phyloP scores from a whole-genome alignment of 2,797 vertebrate species.

The Sebastes melanostomus region DNA sequence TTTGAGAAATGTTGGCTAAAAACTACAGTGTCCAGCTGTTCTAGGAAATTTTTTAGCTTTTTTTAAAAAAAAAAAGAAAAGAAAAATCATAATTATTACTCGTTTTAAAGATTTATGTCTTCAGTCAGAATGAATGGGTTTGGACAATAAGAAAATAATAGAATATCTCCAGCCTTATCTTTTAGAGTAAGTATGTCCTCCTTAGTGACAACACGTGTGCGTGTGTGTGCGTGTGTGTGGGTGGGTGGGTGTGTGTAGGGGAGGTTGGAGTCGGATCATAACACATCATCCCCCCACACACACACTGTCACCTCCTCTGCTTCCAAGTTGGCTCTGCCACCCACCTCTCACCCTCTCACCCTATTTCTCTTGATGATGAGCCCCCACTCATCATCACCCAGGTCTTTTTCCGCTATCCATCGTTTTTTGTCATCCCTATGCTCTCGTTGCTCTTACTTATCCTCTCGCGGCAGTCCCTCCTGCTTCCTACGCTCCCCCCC shows the following conservation, averaged over 20 bases:
- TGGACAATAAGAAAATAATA: not conserved
- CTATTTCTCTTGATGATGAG: slow-evolving; percentile 9
- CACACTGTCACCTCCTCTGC: slow-evolving; percentile 59
- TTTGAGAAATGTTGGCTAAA: not conserved
- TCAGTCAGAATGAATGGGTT: not conserved
- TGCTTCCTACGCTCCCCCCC: not conserved
- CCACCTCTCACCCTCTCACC: slow-evolving; percentile 55
- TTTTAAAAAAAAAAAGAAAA: rapidly evolving
- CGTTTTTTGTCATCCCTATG: slow-evolving; percentile 3
- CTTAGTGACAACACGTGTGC: slow-evolving; percentile 4
- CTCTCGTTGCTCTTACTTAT: not conserved
- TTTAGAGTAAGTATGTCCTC: not conserved
- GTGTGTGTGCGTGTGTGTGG: too few species aligned
- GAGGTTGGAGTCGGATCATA: slow-evolving; percentile 50
- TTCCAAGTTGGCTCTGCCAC: slow-evolving; percentile 62
- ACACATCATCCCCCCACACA: slow-evolving; percentile 59
- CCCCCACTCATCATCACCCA: slow-evolving; percentile 14
- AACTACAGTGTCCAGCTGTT: not conserved
- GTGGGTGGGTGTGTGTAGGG: not conserved
- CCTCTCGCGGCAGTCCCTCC: not conserved
- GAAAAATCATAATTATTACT: not conserved
- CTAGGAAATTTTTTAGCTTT: not conserved
- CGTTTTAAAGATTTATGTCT: not conserved
- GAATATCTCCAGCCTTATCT: not conserved
- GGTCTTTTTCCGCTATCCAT: slow-evolving; percentile 27